Evolutionary conservation across 2,888 invertebrate genomes (phyloP).

Genomic region (Epistrophella euchroma): DNA sequence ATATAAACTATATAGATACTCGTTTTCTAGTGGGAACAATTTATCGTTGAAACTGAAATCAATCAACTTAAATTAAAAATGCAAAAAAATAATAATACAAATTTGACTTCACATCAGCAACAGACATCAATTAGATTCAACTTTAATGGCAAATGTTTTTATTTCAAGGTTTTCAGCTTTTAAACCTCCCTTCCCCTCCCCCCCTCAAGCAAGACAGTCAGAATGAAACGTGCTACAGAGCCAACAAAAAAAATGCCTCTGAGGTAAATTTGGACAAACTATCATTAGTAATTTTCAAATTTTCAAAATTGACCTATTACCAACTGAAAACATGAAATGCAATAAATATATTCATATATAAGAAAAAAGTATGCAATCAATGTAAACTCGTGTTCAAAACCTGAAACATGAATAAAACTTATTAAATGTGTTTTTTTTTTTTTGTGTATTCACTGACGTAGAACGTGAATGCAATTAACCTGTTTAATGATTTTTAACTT

Average conservation of each 20-base stretch:
- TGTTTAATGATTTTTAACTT: slow-evolving; percentile 46
- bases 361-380: not conserved
- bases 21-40: not conserved
- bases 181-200: too few relatives aligned
- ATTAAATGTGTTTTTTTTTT: not conserved
- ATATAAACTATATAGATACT: too few relatives aligned
- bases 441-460: slow-evolving; percentile 50
- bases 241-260: not conserved
- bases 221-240: not conserved
- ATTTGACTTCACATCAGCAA: not conserved
- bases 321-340: not conserved
- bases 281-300: slow-evolving; percentile 7
- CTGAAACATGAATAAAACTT: slow-evolving; percentile 9
- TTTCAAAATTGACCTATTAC: slow-evolving; percentile 22
- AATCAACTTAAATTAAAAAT: not conserved
- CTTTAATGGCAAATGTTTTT: not conserved
- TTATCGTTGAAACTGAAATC: not conserved
- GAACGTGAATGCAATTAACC: slow-evolving; percentile 52
- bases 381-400: slow-evolving; percentile 13
- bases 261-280: slow-evolving; percentile 14
- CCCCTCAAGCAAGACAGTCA: not conserved
- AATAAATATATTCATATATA: not conserved
- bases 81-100: too few relatives aligned
- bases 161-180: slow-evolving; percentile 34
- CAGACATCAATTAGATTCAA: not conserved